Percentiles rank a stretch among this genome's conserved stretches.
Conservation (phyloP, 2,113 vertebrate species). For the Stercorarius parasiticus region DNA sequence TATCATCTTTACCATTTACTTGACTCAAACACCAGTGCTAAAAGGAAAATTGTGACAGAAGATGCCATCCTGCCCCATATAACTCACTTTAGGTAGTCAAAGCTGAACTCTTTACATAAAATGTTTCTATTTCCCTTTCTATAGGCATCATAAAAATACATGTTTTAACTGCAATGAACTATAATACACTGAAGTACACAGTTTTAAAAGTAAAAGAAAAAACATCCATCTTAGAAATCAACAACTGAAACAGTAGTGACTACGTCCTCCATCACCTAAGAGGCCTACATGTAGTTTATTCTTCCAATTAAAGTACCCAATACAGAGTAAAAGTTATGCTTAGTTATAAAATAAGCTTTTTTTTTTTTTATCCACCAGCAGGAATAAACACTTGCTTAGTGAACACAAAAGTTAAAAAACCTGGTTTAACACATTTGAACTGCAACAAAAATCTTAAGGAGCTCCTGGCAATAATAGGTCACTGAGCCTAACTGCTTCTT, state of each 20-base stretch:
- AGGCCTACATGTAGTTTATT: not conserved
- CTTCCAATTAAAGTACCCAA: not conserved
- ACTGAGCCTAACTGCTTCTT: not conserved
- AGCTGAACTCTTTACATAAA: not conserved
- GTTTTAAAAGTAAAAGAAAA: not conserved
- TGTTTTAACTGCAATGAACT: not conserved
- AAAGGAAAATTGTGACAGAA: not conserved
- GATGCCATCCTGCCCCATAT: not conserved
- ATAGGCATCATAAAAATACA: not conserved
- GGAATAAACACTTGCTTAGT: not conserved
- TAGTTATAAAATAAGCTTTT: not conserved
- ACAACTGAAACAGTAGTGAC: not conserved
- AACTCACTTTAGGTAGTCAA: not conserved
- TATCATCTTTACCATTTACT: not conserved
- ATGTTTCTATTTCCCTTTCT: not conserved
- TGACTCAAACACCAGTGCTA: not conserved
- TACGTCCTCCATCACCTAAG: not conserved
- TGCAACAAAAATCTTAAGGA: not conserved
- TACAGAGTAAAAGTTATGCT: not conserved
- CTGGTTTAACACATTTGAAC: not conserved
- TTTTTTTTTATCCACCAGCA: not conserved
- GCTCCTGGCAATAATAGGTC: not conserved
- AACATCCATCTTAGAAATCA: not conserved
- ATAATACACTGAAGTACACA: not conserved
- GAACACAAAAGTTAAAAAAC: not conserved